phyloP scores from a whole-genome alignment of 2,888 invertebrate species.

The Tinea pellionella region DNA sequence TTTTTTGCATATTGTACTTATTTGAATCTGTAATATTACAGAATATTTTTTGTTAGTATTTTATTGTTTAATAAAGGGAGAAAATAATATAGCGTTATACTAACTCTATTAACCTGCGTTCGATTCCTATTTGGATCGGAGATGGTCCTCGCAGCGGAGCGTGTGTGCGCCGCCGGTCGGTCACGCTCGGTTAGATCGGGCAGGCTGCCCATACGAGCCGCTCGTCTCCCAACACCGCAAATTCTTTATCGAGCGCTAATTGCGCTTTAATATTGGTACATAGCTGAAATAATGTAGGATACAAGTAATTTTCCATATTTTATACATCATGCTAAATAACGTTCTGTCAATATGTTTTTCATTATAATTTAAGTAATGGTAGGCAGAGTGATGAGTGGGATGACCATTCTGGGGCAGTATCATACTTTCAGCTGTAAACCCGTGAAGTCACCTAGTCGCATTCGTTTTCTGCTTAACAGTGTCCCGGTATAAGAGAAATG shows the following conservation, averaged over 20 bases:
- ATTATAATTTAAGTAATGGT: too few species aligned
- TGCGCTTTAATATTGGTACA: neutral
- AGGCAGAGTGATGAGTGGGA: too few species aligned
- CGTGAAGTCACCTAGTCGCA: too few species aligned
- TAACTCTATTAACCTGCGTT: slow-evolving; percentile 17
- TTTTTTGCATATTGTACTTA: slow-evolving; percentile 52
- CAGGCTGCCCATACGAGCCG: slow-evolving; percentile 58
- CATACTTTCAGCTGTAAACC: too few species aligned
- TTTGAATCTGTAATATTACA: slow-evolving; percentile 46
- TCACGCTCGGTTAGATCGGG: slow-evolving; percentile 65
- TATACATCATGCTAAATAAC: too few species aligned
- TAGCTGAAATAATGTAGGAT: neutral
- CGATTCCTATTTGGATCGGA: slow-evolving; percentile 59
- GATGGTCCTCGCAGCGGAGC: slow-evolving; percentile 48
- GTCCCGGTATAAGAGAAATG: too few species aligned
- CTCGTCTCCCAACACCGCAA: slow-evolving; percentile 14
- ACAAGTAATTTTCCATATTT: too few species aligned
- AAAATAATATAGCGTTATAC: too few species aligned
- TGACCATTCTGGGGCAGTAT: too few species aligned
- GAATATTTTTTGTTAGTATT: too few species aligned
- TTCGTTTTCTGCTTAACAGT: too few species aligned
- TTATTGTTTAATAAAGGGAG: neutral
- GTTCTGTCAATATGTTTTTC: too few species aligned
- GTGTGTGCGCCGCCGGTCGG: slow-evolving; percentile 41
- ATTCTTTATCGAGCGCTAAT: neutral